Percentiles rank a stretch among this genome's conserved stretches.
These are phyloP conservation scores for Oxycera nigricornis DNA, from an alignment of 2,888 invertebrate genomes.

Conservation along the genomic window DNA sequence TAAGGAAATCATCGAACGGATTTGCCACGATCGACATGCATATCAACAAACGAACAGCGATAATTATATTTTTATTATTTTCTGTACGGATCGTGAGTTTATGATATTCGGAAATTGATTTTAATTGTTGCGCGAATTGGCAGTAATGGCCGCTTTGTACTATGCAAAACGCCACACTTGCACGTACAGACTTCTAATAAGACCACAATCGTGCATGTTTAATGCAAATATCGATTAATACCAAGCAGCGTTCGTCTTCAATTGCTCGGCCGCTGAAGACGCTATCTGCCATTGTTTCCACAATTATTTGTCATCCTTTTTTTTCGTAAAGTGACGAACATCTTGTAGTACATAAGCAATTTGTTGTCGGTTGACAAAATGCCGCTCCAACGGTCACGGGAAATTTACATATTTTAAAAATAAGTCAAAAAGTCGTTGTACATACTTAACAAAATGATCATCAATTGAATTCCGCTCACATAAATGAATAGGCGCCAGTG, in stretches of 20 bases:
- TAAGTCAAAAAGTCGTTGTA: not conserved
- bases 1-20: conserved; percentile 41
- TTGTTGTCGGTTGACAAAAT: conserved; percentile 8
- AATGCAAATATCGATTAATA: not conserved
- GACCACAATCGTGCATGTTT: not conserved
- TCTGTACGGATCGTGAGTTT: conserved; percentile 40
- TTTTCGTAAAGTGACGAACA: not conserved
- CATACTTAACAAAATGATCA: not conserved
- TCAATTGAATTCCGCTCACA: conserved; percentile 44
- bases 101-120: conserved; percentile 46
- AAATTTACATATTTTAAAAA: conserved; percentile 8
- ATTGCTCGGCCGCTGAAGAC: not conserved
- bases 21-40: conserved; percentile 36
- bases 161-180: not conserved
- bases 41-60: conserved; percentile 23
- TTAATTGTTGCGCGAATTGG: conserved; percentile 10
- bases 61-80: conserved; percentile 10
- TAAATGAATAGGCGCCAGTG: conserved; percentile 45
- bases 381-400: not conserved
- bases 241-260: not conserved
- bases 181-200: not conserved
- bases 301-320: not conserved
- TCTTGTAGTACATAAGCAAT: conserved; percentile 11
- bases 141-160: not conserved
- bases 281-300: not conserved